Evolutionary conservation across 2,888 invertebrate genomes (phyloP).

Genomic region (Oxycera nigricornis): DNA sequence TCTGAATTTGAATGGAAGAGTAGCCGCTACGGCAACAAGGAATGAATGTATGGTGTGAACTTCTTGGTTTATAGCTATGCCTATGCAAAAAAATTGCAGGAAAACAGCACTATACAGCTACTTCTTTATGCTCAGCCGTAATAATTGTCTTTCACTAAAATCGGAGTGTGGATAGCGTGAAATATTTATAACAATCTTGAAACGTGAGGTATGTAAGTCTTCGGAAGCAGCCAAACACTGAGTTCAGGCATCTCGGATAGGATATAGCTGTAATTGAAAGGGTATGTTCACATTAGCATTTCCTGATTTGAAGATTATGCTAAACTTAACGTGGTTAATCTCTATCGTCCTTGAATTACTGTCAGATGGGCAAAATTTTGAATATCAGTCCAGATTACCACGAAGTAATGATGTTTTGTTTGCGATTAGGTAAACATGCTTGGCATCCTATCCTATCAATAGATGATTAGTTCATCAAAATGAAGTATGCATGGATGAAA

Average conservation of each 20-base stretch:
- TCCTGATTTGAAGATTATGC: too few relatives aligned
- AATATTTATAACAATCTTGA: constrained; percentile 14
- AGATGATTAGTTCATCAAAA: too few relatives aligned
- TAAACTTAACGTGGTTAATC: too few relatives aligned
- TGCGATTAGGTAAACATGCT: too few relatives aligned
- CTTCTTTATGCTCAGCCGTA: not conserved
- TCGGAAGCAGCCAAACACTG: not conserved
- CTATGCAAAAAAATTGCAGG: not conserved
- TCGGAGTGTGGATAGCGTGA: constrained; percentile 16
- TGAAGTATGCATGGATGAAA: too few relatives aligned
- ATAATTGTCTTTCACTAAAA: constrained; percentile 32
- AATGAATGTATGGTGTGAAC: constrained; percentile 34
- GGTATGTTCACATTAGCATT: constrained; percentile 13
- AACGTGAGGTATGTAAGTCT: not conserved
- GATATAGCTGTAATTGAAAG: constrained; percentile 2
- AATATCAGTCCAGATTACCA: too few relatives aligned
- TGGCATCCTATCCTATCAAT: too few relatives aligned
- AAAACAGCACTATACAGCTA: constrained; percentile 7
- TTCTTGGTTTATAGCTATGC: constrained; percentile 13
- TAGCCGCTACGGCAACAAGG: constrained; percentile 4
- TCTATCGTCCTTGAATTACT: too few relatives aligned
- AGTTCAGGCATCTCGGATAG: not conserved
- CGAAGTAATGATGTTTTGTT: too few relatives aligned
- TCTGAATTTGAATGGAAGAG: not conserved
- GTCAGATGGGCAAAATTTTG: too few relatives aligned